Conservation (phyloP, 2,888 invertebrate genomes). For the Operophtera brumata region DNA sequence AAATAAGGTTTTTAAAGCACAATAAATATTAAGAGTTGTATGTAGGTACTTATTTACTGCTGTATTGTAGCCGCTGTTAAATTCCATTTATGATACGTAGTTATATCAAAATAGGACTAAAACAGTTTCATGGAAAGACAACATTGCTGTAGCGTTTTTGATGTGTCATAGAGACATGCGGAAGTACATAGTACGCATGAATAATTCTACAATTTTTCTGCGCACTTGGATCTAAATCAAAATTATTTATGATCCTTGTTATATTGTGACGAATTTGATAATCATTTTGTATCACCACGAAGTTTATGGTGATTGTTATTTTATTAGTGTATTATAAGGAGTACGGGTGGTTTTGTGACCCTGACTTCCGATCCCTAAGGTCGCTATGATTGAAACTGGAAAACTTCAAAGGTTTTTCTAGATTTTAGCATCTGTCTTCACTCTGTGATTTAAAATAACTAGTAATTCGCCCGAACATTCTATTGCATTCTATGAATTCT, state of each 20-base stretch:
- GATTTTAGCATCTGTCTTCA: too few species aligned
- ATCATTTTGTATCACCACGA: background rate
- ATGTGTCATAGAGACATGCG: slow-evolving; percentile 33
- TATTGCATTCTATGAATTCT: too few species aligned
- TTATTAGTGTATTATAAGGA: too few species aligned
- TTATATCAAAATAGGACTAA: slow-evolving; percentile 21
- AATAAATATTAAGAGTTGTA: too few species aligned
- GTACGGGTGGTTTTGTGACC: too few species aligned
- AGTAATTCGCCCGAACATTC: too few species aligned
- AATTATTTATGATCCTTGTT: slow-evolving; percentile 16
- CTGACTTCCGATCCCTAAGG: too few species aligned
- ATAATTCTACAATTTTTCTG: slow-evolving; percentile 30
- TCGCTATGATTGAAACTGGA: too few species aligned
- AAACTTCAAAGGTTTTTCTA: too few species aligned
- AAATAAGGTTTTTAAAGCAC: too few species aligned
- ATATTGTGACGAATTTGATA: background rate
- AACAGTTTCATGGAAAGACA: slow-evolving; percentile 26
- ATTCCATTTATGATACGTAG: slow-evolving; percentile 13
- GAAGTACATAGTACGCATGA: slow-evolving; percentile 27
- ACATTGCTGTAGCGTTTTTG: slow-evolving; percentile 28
- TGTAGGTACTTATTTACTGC: too few species aligned
- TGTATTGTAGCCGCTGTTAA: background rate
- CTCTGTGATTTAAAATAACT: too few species aligned
- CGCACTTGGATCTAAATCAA: slow-evolving; percentile 34
- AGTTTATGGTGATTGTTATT: background rate